Percentiles rank a stretch among this genome's conserved stretches.
Evolutionary conservation across 2,888 invertebrate genomes (phyloP).

Genomic region (Leptogaster cylindrica): DNA sequence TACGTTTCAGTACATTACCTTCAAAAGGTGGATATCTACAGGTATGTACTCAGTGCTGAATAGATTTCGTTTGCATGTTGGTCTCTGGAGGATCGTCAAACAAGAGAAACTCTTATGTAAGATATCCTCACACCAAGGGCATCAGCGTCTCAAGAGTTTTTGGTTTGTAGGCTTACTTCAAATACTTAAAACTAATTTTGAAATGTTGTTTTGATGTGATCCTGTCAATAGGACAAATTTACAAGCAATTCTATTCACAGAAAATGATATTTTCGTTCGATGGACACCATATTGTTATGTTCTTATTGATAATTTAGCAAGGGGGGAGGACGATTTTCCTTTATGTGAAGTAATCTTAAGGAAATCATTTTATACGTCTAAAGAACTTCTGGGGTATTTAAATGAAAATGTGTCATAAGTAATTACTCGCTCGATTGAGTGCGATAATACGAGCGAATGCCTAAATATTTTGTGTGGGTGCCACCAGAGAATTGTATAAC

Average conservation of each 20-base stretch:
- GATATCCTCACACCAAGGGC: too few species aligned
- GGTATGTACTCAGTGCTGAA: too few species aligned
- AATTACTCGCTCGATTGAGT: conserved; percentile 11
- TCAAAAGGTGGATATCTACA: neutral
- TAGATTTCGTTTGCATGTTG: neutral
- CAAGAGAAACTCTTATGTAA: neutral
- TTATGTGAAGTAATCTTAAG: too few species aligned
- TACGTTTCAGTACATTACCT: conserved; percentile 29
- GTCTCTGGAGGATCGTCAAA: neutral
- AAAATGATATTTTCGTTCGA: too few species aligned
- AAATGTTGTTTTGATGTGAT: too few species aligned
- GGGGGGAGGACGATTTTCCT: too few species aligned
- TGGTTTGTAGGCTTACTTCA: too few species aligned
- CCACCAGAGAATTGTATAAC: neutral
- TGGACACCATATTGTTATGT: too few species aligned
- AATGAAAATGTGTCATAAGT: neutral
- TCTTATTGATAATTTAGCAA: neutral
- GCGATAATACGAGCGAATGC: neutral
- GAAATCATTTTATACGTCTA: neutral
- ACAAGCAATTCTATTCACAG: too few species aligned
- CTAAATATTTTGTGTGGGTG: neutral
- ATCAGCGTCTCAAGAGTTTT: too few species aligned
- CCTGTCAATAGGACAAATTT: too few species aligned
- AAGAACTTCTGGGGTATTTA: neutral
- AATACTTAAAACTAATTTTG: too few species aligned